Evolutionary conservation across 2,888 invertebrate genomes (phyloP).

Genomic region (Mythimna albipuncta): DNA sequence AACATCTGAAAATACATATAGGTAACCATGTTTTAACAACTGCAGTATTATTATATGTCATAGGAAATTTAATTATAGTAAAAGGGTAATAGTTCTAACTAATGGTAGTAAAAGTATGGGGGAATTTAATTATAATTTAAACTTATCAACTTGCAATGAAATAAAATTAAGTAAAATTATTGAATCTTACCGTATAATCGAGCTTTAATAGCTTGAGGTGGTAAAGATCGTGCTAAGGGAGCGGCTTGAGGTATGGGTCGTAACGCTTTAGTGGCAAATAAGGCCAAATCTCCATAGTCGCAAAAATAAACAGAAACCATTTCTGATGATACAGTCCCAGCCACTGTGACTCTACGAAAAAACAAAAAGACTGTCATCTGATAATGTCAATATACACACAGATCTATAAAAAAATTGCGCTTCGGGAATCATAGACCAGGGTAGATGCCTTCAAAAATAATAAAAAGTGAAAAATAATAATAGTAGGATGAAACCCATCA

Average conservation of each 20-base stretch:
- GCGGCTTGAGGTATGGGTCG: conserved; percentile 81
- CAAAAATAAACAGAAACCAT: conserved; percentile 91
- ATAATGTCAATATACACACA: neutral
- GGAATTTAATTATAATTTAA: neutral
- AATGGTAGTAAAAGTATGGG: neutral
- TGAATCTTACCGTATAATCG: conserved; percentile 82
- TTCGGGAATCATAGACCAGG: too few species aligned
- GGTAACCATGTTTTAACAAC: neutral
- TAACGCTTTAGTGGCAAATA: conserved; percentile 78
- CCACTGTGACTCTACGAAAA: conserved; percentile 84
- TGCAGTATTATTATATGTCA: neutral
- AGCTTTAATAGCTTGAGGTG: conserved; percentile 88
- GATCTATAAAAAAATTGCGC: neutral
- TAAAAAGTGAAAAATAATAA: too few species aligned
- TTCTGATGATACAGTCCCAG: conserved; percentile 85
- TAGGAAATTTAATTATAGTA: neutral
- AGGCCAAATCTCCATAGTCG: conserved; percentile 91
- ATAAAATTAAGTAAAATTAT: neutral
- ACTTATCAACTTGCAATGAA: neutral
- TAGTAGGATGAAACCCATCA: too few species aligned
- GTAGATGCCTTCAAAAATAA: too few species aligned
- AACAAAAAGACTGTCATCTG: neutral
- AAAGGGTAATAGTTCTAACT: neutral
- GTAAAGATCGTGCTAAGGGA: conserved; percentile 82
- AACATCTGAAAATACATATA: conserved; percentile 81